Base-by-base conservation (phyloP, 1,140 invertebrate species). In the Heliconius hewitsoni region DNA sequence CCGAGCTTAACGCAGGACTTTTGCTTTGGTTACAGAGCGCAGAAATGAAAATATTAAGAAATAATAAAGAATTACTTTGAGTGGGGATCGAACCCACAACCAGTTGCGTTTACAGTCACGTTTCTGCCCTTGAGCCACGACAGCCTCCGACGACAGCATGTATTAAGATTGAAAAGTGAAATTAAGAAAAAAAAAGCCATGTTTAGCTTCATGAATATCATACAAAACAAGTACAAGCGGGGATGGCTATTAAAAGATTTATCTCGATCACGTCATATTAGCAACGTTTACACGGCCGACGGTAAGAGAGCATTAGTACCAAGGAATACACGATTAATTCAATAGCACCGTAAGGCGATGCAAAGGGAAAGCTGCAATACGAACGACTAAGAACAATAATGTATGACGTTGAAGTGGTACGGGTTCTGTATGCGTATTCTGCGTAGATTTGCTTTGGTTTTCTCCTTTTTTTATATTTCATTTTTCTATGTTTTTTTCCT, bases 351-450 rank as follows among this genome's bases (percentile, higher is more conserved):
- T 71, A 77, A 77, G 76, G 66, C 74, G 71, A 66, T 52, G 76
- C 76, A 73, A 81, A 82, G 79, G 81, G 78, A 82, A 80, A 82
- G 78, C 81, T 76, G 77, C 76, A 71, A 74, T 76, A 60, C 66
- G 78, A 52, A 8, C 8, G 37, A 72, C 71, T 39, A 18, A 72
- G 71, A 72, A 72, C 71, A 72, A 66, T 23, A 72, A 66, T 23
- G 60, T 66, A 30, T 16, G 60, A 9, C 60, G 60, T 30, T 66
- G 60, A 66, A 66, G 23, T 66, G 60, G 60, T 66, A 66, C 60
- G 23, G 42, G 13, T 46, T 3, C 42, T 16, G 16, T n/a, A 11
- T 16, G 23, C 27, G 27, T 52, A 6, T 52, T 11, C 13, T 66
- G 23, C 27, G 60, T 66, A 66, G 23, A 13, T 9, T 27, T n/a